These are phyloP conservation scores for Conops quadrifasciatus DNA, from an alignment of 2,888 invertebrate species.

Conservation along the genomic window DNA sequence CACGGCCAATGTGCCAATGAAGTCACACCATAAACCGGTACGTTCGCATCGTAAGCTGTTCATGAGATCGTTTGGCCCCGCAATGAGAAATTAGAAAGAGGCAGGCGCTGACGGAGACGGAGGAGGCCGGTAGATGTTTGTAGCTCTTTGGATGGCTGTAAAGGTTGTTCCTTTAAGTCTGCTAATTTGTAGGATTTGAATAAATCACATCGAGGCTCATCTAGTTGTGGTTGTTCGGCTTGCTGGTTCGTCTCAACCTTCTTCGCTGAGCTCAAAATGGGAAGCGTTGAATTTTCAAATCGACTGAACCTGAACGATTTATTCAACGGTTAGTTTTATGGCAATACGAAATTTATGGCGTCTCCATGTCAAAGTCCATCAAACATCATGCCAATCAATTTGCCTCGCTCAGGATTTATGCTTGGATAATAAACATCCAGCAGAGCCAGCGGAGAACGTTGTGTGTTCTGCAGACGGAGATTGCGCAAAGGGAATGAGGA, in stretches of 20 bases:
- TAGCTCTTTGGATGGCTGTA: not conserved
- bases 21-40: slow-evolving; percentile 1
- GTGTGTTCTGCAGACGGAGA: too few species aligned
- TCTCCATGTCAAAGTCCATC: slow-evolving; percentile 63
- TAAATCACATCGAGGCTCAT: slow-evolving; percentile 13
- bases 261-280: not conserved
- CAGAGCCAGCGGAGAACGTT: slow-evolving; percentile 5
- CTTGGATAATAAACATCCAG: slow-evolving; percentile 32
- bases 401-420: slow-evolving; percentile 28
- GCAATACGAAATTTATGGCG: slow-evolving; percentile 54
- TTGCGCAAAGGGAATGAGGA: too few species aligned
- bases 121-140: not conserved
- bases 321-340: slow-evolving; percentile 22
- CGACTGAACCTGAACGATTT: slow-evolving; percentile 27
- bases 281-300: slow-evolving; percentile 20
- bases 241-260: not conserved
- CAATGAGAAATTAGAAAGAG: not conserved
- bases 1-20: slow-evolving; percentile 10
- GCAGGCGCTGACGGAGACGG: too few species aligned
- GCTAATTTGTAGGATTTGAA: slow-evolving; percentile 14
- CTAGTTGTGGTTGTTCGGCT: not conserved
- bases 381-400: slow-evolving; percentile 47
- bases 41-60: not conserved
- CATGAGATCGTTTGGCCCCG: not conserved
- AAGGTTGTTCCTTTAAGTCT: slow-evolving; percentile 5